Evolutionary conservation across 2,888 invertebrate species (phyloP), one percentile per base, ranked within the genome.

Genomic region (Macrophya annulata): DNA sequence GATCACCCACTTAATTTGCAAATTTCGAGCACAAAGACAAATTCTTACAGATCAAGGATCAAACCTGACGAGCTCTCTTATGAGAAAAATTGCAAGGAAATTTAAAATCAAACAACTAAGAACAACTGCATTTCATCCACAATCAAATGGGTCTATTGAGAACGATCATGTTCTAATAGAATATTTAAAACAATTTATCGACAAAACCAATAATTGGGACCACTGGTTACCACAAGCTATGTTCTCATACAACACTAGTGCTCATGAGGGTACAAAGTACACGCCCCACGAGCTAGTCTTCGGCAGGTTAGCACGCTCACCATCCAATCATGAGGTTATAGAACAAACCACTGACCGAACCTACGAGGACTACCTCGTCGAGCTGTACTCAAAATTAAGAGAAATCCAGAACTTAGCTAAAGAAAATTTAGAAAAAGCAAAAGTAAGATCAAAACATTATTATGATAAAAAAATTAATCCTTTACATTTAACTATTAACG

Each of bases 101-200:
- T 84, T 76, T 59, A 10, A 37, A 76, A 84, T 84, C 25, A 76
- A 55, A 31, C 59, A 72, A 55, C 1, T 76, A 9, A 25, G 40
- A 48, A 86, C 87, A 2, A 86, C 86, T 0, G 86, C 86, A 0
- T 86, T 84, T 31, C 85, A 86, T 17, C 86, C 86, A 0, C 87
- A 86, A 15, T 87, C 86, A 0, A 86, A 87, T 6, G 87, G 87
- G 0, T 87, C 86, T 4, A 55, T 86, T 15, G 87, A 87, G n/a
- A 43, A 43, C 85, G 17, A 86, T 55, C 87, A 87, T 15, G 79
- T 85, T 0, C 51, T 86, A 0, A 72, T 86, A 6, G 85, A 86
- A 48, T 86, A 86, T n/a, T 21, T 87, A 1, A 86, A 86, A 17
- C 71, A 71, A 8, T 71, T 17, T 10, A 15, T 71, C 0, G 40